Conservation (phyloP, 2,888 invertebrate genomes). For the Drosophila merina region DNA sequence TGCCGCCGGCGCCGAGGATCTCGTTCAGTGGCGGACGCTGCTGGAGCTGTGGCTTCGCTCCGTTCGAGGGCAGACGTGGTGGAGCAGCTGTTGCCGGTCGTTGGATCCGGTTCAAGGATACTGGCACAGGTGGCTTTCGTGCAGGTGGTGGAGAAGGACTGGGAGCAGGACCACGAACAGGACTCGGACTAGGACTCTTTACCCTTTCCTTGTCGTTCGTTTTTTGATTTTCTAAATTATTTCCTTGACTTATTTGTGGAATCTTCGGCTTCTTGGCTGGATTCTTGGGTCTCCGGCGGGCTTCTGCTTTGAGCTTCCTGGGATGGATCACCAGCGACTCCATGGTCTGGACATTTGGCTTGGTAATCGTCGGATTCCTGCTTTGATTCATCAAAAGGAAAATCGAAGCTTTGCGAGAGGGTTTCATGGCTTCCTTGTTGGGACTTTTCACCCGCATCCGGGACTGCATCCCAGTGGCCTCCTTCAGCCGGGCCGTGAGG, state of each 20-base stretch:
- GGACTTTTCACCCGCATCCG: not conserved
- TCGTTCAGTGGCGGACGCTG: not conserved
- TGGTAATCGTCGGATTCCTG: not conserved
- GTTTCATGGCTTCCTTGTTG: not conserved
- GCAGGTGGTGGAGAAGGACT: not conserved
- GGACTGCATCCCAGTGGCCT: not conserved
- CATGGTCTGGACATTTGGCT: not conserved
- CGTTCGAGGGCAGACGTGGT: not conserved
- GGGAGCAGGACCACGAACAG: too few species aligned
- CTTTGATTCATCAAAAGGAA: not conserved
- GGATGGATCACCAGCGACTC: not conserved
- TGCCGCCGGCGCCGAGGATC: conserved; percentile 15
- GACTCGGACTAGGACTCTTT: not conserved
- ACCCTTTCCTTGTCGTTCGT: not conserved
- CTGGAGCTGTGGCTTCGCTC: not conserved
- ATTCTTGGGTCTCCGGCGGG: not conserved
- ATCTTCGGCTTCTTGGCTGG: not conserved
- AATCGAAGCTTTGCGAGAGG: too few species aligned
- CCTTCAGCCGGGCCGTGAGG: conserved; percentile 4
- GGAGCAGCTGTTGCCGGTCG: not conserved
- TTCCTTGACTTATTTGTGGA: not conserved
- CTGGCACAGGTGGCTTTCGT: not conserved
- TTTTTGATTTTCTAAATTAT: not conserved
- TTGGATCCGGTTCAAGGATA: conserved; percentile 7
- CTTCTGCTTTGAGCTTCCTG: too few species aligned